Conservation (phyloP, 2,113 vertebrate genomes). For the Cathartes aura region DNA sequence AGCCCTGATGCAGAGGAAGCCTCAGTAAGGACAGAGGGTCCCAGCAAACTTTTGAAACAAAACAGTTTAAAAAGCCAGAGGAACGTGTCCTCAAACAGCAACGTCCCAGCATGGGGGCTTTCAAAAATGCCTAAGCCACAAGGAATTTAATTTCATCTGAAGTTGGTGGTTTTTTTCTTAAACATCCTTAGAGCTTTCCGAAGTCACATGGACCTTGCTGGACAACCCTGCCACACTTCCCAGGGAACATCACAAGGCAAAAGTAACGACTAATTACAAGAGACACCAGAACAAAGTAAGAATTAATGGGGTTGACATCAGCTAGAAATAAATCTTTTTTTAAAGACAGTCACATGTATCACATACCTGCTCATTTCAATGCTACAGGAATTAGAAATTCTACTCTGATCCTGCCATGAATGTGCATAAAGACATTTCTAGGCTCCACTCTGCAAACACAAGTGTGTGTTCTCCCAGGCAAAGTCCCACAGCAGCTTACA, state of each 20-base stretch:
- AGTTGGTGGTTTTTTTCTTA: neutral
- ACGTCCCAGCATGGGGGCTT: neutral
- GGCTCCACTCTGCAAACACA: neutral
- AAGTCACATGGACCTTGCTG: neutral
- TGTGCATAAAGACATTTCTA: neutral
- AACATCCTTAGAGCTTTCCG: neutral
- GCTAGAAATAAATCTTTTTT: neutral
- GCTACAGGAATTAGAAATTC: neutral
- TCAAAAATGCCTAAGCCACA: neutral
- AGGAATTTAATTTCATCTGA: neutral
- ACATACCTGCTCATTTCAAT: neutral
- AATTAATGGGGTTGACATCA: neutral
- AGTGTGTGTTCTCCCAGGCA: neutral
- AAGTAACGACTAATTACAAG: neutral
- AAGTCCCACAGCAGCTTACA: neutral
- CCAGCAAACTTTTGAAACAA: neutral
- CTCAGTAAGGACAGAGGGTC: neutral
- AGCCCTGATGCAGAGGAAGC: neutral
- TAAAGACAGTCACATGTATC: neutral
- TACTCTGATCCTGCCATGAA: neutral
- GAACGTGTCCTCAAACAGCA: neutral
- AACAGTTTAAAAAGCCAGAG: neutral
- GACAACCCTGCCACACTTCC: neutral
- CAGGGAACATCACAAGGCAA: neutral
- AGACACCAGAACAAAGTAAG: neutral